A percentile compares a stretch with the other conserved stretches of the same genome.
phyloP scores from a whole-genome alignment of 1,140 invertebrate species.

The Leucophenga varia region DNA sequence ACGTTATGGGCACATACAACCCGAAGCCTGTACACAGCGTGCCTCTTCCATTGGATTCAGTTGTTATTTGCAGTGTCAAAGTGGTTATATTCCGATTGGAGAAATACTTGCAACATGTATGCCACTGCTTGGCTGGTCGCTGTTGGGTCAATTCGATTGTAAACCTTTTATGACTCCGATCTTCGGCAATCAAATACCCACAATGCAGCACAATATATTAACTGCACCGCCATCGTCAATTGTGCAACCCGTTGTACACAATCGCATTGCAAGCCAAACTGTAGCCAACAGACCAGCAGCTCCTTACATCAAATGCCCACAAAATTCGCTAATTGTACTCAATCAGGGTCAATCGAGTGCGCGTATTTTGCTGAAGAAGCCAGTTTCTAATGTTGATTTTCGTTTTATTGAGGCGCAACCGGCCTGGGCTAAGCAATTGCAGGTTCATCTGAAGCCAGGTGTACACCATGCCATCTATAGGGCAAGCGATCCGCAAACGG shows the following conservation, averaged over 20 bases:
- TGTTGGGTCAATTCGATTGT: slow-evolving; percentile 41
- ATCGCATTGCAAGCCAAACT: not conserved
- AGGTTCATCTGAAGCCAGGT: slow-evolving; percentile 64
- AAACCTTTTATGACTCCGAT: too few relatives aligned
- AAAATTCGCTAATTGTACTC: slow-evolving; percentile 62
- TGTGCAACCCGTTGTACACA: not conserved
- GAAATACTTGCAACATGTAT: slow-evolving; percentile 25
- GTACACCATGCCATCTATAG: slow-evolving; percentile 63
- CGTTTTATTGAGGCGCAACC: slow-evolving; percentile 66
- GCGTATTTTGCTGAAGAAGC: slow-evolving; percentile 64
- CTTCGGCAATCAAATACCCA: slow-evolving; percentile 1
- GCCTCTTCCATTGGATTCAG: slow-evolving; percentile 52
- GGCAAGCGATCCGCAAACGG: slow-evolving; percentile 62
- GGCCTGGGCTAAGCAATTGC: slow-evolving; percentile 66
- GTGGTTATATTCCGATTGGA: slow-evolving; percentile 45
- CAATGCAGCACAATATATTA: not conserved
- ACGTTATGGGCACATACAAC: slow-evolving; percentile 56
- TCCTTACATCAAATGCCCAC: slow-evolving; percentile 68
- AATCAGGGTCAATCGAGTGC: slow-evolving; percentile 59
- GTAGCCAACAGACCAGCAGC: slow-evolving; percentile 21
- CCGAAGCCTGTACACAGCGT: slow-evolving; percentile 55
- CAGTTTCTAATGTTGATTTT: slow-evolving; percentile 69
- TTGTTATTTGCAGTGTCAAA: slow-evolving; percentile 55
- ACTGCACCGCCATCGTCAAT: slow-evolving; percentile 2
- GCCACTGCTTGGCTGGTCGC: slow-evolving; percentile 33